Evolutionary conservation across 2,113 vertebrate genomes (phyloP), one percentile per base, ranked within the genome.

Genomic region (Cepphus grylle): DNA sequence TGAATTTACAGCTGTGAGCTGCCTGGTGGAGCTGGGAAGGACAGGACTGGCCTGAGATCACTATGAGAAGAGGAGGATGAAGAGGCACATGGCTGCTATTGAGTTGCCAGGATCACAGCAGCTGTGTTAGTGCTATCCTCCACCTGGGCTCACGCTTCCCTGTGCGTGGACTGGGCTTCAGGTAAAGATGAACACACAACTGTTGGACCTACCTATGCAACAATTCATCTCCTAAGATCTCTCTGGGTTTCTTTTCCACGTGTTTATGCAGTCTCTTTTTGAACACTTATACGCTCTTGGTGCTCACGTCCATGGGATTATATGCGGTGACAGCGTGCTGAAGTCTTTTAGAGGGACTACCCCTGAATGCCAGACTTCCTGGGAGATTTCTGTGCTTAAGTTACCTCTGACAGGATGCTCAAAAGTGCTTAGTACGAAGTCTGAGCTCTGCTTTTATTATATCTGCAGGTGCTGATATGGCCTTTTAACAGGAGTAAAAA

Each of bases 401-500:
- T 85, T 72, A 23, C 62, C 55, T 77, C 86, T 77, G 62, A 27
- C 66, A 93, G 84, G 81, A 62, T 90, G 78, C 71, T 83, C 30
- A 27, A 8, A 88, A 95, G 43, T 47, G 38, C 89, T 93, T 77
- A 25, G 62, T 18, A 3, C 10, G 36, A 81, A 90, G 66, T 26
- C 70, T 73, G 84, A 76, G 71, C 23, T 73, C 21, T 52, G 73
- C 56, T 95, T 76, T 91, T 55, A 19, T 77, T 86, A 38, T 71
- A 73, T 76, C 49, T 72, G 66, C 53, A 50, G 45, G 62, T 93
- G 67, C 78, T 91, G 85, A 94, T 70, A 15, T 4, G 58, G 66
- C 45, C 14, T 3, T 88, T 94, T 88, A 87, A 73, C 19, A 40
- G 53, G 50, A 50, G 42, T 32, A 88, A 95, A 97, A 97, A 96